Conservation (phyloP, 1,140 invertebrate species). For the Trissolcus basalis region DNA sequence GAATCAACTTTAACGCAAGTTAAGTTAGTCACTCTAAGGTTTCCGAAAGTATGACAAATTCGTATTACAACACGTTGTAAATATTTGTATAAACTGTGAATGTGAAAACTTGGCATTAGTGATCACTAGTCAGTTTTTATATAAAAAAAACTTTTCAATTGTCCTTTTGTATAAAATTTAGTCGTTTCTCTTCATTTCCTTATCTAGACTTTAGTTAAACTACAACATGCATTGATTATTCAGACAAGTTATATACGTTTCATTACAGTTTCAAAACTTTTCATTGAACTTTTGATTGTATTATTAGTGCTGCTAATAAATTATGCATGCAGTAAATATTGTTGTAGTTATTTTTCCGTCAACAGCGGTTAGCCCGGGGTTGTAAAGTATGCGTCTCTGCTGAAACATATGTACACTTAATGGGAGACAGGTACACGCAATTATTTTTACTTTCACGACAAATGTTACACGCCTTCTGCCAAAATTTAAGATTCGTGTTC, state of each 20-base stretch:
- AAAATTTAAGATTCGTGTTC: too few species aligned
- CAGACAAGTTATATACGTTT: slow-evolving; percentile 23
- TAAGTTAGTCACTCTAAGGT: slow-evolving; percentile 13
- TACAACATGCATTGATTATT: slow-evolving; percentile 17
- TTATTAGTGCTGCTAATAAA: slow-evolving; percentile 51
- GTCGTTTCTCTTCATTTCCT: slow-evolving; percentile 31
- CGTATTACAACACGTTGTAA: slow-evolving; percentile 42
- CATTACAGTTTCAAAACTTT: slow-evolving; percentile 35
- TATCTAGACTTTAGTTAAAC: background rate
- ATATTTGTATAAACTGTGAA: slow-evolving; percentile 58
- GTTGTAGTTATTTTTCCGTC: too few species aligned
- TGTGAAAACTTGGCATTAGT: slow-evolving; percentile 58
- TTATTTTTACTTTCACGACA: too few species aligned
- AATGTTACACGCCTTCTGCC: too few species aligned
- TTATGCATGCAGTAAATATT: slow-evolving; percentile 42
- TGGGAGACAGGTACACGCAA: too few species aligned
- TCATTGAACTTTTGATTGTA: slow-evolving; percentile 46
- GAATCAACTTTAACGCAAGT: slow-evolving; percentile 20
- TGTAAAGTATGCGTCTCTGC: too few species aligned
- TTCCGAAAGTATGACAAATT: slow-evolving; percentile 49
- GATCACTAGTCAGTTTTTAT: slow-evolving; percentile 58
- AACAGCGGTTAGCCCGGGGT: too few species aligned
- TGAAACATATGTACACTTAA: too few species aligned
- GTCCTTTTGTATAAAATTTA: slow-evolving; percentile 47
- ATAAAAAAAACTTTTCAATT: too few species aligned